A percentile compares a stretch with the other conserved stretches of the same genome.
These are phyloP conservation scores for Drosophila micromelanica DNA, from an alignment of 1,140 invertebrate genomes.

Conservation along the genomic window DNA sequence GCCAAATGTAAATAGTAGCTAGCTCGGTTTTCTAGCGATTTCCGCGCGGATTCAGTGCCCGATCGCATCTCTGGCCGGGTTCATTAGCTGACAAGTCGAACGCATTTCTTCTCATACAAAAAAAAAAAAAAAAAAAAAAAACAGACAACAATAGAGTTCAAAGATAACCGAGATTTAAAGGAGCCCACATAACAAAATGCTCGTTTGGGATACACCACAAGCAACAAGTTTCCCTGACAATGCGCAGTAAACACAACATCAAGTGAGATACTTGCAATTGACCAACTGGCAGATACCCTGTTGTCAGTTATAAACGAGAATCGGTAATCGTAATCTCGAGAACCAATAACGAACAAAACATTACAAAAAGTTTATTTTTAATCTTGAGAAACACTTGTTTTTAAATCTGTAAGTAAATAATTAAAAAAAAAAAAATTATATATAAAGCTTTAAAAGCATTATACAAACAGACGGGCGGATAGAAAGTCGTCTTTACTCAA, in stretches of 20 bases:
- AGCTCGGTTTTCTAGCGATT: conserved; percentile 9
- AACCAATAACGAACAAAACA: too few species aligned
- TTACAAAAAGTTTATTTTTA: too few species aligned
- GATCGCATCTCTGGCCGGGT: too few species aligned
- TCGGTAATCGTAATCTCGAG: too few species aligned
- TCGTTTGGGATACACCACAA: not conserved
- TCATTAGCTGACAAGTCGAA: not conserved
- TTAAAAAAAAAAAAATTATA: too few species aligned
- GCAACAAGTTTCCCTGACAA: conserved; percentile 57
- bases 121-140: not conserved
- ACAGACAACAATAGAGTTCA: conserved; percentile 10
- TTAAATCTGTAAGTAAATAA: too few species aligned
- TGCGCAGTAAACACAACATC: not conserved
- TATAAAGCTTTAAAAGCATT: too few species aligned
- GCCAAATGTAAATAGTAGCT: conserved; percentile 12
- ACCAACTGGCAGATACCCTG: too few species aligned
- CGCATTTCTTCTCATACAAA: not conserved
- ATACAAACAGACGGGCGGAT: too few species aligned
- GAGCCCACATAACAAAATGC: not conserved
- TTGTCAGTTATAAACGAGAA: too few species aligned
- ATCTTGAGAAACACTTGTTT: too few species aligned
- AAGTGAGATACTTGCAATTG: not conserved
- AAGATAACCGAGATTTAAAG: conserved; percentile 6
- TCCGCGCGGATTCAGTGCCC: not conserved
- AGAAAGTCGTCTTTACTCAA: too few species aligned